A percentile compares a stretch with the other conserved stretches of the same genome.
Evolutionary conservation across 2,888 invertebrate genomes (phyloP).

Genomic region (Noctuana brunneofusca): DNA sequence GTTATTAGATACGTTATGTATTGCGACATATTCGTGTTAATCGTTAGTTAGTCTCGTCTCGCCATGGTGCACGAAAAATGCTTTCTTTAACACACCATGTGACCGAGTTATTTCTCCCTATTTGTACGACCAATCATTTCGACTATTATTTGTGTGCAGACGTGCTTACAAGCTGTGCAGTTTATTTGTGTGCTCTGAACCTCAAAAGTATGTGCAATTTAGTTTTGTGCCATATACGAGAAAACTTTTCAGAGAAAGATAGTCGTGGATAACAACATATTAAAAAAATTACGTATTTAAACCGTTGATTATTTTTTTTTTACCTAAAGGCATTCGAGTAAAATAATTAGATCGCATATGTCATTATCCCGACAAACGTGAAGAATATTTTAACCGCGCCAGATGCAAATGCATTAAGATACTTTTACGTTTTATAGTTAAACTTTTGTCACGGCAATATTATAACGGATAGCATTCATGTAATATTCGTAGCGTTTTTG

Average conservation of each 20-base stretch:
- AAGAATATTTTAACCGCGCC: slow-evolving; percentile 67
- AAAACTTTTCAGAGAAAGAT: slow-evolving; percentile 57
- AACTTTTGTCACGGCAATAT: slow-evolving; percentile 76
- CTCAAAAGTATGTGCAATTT: slow-evolving; percentile 77
- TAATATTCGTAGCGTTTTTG: slow-evolving; percentile 67
- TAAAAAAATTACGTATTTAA: neutral
- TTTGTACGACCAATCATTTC: slow-evolving; percentile 50
- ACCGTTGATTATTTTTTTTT: neutral
- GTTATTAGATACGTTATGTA: slow-evolving; percentile 69
- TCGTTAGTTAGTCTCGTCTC: slow-evolving; percentile 69
- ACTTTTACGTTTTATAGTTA: slow-evolving; percentile 72
- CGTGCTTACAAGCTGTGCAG: slow-evolving; percentile 81
- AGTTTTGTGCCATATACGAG: slow-evolving; percentile 73
- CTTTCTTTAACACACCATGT: slow-evolving; percentile 59
- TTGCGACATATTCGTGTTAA: slow-evolving; percentile 69
- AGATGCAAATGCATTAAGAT: slow-evolving; percentile 75
- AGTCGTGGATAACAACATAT: slow-evolving; percentile 67
- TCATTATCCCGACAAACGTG: slow-evolving; percentile 65
- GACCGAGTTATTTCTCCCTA: slow-evolving; percentile 51
- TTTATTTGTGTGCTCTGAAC: slow-evolving; percentile 71
- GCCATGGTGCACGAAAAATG: slow-evolving; percentile 58
- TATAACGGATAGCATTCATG: slow-evolving; percentile 78
- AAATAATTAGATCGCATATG: slow-evolving; percentile 41
- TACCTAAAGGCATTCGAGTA: slow-evolving; percentile 1
- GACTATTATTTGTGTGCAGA: slow-evolving; percentile 73